phyloP scores from a whole-genome alignment of 1,140 invertebrate species.

The Bacillus rossius region DNA sequence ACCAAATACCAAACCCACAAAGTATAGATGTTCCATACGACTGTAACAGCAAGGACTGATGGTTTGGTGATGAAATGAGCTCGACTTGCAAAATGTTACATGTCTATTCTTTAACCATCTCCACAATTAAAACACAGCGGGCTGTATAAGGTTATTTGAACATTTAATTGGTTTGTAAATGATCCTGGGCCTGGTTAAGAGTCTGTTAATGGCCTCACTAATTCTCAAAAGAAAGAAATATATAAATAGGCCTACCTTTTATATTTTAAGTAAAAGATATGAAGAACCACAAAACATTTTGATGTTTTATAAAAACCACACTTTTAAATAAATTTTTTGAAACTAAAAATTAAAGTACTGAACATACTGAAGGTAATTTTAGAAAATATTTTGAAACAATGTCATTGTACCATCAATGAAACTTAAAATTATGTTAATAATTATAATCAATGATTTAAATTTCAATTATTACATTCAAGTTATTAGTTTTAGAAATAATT shows the following conservation, averaged over 20 bases:
- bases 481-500: too few relatives aligned
- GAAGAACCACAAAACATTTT: not conserved
- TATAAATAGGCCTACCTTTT: not conserved
- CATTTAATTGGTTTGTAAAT: not conserved
- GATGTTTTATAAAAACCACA: too few relatives aligned
- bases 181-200: not conserved
- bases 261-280: not conserved
- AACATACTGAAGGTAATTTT: not conserved
- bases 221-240: not conserved
- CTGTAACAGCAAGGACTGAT: too few relatives aligned
- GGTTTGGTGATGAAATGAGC: too few relatives aligned
- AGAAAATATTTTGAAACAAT: conserved; percentile 9
- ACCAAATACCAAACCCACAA: too few relatives aligned
- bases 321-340: not conserved
- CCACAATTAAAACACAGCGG: too few relatives aligned
- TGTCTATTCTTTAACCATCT: too few relatives aligned
- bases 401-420: not conserved
- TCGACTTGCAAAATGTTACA: too few relatives aligned
- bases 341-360: not conserved
- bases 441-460: too few relatives aligned
- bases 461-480: too few relatives aligned
- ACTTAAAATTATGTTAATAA: not conserved
- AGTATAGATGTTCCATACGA: too few relatives aligned
- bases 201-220: not conserved
- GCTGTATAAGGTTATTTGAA: too few relatives aligned